Evolutionary conservation across 1,140 invertebrate species (phyloP).

Genomic region (Asbolus verrucosus): DNA sequence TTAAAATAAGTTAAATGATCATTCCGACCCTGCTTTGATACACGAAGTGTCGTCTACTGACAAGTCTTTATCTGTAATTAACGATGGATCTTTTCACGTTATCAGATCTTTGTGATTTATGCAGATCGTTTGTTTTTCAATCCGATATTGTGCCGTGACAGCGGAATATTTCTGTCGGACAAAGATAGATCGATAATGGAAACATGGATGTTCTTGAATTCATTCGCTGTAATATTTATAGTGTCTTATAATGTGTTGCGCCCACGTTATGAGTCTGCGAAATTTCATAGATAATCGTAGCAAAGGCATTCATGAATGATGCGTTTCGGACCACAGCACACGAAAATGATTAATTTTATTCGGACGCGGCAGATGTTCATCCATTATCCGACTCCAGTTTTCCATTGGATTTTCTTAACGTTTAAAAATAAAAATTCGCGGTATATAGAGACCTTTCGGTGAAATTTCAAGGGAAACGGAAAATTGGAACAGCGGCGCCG

Average conservation of each 20-base stretch:
- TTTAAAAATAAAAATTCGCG: conserved; percentile 20
- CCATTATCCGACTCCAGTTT: conserved; percentile 2
- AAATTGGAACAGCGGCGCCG: too few relatives aligned
- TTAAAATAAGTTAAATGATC: conserved; percentile 17
- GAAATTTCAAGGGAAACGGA: too few relatives aligned
- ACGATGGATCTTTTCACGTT: too few relatives aligned
- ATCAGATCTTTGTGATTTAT: conserved; percentile 2
- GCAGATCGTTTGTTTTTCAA: conserved; percentile 1
- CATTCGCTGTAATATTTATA: conserved; percentile 17
- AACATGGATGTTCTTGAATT: too few relatives aligned
- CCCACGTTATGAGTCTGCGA: conserved; percentile 1
- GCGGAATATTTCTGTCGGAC: conserved; percentile 1
- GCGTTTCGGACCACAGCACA: conserved; percentile 3
- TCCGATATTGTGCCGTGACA: not conserved
- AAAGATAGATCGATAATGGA: too few relatives aligned
- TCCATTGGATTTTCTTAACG: not conserved
- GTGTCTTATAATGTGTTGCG: not conserved
- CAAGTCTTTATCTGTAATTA: conserved; percentile 8
- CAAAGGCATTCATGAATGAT: conserved; percentile 7
- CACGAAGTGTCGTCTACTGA: too few relatives aligned
- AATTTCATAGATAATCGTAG: conserved; percentile 12
- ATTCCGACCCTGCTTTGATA: conserved; percentile 3
- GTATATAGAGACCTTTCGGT: not conserved
- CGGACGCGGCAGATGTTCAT: not conserved
- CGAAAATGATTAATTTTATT: conserved; percentile 22